These are phyloP conservation scores for Tragelaphus eurycerus DNA, from an alignment of 2,797 vertebrate species.

Conservation along the genomic window DNA sequence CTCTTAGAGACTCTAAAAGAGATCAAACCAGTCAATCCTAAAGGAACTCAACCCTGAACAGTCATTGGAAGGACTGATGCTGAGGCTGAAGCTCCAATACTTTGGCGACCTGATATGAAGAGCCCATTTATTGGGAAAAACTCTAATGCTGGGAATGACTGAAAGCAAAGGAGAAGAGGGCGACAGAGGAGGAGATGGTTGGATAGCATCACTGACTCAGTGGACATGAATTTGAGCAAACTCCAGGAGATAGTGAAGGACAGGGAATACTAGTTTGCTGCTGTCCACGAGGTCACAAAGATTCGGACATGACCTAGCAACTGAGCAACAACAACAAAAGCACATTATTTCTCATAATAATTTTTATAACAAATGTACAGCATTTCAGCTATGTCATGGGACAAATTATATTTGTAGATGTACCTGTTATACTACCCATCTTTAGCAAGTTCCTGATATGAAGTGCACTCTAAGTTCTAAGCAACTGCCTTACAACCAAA, in stretches of 20 bases:
- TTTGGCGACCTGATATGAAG: background rate
- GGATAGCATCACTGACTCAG: background rate
- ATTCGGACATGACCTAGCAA: background rate
- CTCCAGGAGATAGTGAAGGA: background rate
- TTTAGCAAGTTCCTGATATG: conserved; percentile 13
- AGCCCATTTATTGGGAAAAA: background rate
- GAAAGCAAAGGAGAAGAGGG: background rate
- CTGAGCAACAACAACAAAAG: background rate
- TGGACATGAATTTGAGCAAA: background rate
- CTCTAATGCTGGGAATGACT: background rate
- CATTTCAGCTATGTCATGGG: background rate
- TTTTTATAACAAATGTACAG: background rate
- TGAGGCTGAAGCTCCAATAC: background rate
- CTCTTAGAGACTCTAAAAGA: background rate
- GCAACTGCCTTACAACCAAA: background rate
- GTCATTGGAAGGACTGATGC: background rate
- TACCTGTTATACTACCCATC: background rate
- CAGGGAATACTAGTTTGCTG: background rate
- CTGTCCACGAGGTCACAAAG: background rate
- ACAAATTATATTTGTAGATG: background rate
- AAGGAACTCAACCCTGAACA: background rate
- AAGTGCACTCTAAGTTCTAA: background rate
- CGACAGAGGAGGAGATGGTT: background rate
- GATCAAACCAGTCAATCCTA: background rate
- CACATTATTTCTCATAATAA: background rate